Percentiles rank a stretch among this genome's conserved stretches.
These are phyloP conservation scores for Peromyscus polionotus DNA, from an alignment of 2,113 vertebrate genomes.

Conservation along the genomic window DNA sequence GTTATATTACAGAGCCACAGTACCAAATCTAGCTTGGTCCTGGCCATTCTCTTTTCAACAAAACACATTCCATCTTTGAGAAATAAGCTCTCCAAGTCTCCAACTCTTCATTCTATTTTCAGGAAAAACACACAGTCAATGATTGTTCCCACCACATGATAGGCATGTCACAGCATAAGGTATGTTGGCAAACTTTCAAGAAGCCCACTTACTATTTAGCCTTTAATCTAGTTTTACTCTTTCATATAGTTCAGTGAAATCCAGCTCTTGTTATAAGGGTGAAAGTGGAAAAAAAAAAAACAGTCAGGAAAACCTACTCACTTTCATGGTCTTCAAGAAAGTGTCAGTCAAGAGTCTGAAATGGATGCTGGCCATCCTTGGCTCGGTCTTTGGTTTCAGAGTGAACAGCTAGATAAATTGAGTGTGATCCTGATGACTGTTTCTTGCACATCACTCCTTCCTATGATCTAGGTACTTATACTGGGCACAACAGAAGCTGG, in stretches of 20 bases:
- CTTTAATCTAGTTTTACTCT: not conserved
- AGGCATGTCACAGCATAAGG: not conserved
- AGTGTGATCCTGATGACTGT: not conserved
- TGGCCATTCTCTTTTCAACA: not conserved
- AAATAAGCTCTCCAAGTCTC: not conserved
- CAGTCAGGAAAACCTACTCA: not conserved
- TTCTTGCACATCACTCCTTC: not conserved
- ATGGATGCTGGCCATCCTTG: not conserved
- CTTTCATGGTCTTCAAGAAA: not conserved
- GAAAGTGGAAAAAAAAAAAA: not conserved
- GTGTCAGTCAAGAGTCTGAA: not conserved
- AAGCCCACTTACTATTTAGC: not conserved
- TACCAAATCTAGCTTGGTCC: not conserved
- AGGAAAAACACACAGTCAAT: not conserved
- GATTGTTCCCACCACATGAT: not conserved
- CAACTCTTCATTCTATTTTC: not conserved
- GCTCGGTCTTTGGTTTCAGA: not conserved
- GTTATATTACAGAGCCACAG: not conserved
- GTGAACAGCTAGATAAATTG: not conserved
- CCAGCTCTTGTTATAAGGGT: not conserved
- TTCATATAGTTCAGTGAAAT: conserved; percentile 18
- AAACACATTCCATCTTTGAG: not conserved
- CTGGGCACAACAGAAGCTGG: not conserved
- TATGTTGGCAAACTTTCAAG: not conserved
- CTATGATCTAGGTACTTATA: not conserved